Conservation (phyloP, 2,113 vertebrate genomes). For the Raja brachyura region DNA sequence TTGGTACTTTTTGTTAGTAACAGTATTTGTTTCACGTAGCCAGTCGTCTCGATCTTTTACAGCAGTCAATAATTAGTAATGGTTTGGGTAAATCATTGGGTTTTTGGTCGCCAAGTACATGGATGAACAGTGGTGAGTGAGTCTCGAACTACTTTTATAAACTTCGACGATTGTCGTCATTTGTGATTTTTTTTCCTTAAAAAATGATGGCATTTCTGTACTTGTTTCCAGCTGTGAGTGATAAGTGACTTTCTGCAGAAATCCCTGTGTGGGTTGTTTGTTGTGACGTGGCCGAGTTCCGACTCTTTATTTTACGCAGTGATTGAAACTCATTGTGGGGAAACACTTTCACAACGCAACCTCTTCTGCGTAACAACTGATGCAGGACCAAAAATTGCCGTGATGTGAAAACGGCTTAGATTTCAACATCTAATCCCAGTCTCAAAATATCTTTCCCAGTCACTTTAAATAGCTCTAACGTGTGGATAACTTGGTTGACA, state of each 20-base stretch:
- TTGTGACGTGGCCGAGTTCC: conserved; percentile 33
- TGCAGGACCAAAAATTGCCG: background rate
- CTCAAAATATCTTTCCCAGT: background rate
- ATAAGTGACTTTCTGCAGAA: conserved; percentile 35
- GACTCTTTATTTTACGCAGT: conserved; percentile 15
- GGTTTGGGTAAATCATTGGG: background rate
- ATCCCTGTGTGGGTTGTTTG: conserved; percentile 35
- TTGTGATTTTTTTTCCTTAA: conserved; percentile 14
- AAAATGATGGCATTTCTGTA: conserved; percentile 36
- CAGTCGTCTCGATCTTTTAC: background rate
- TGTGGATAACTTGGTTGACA: background rate
- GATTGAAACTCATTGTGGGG: conserved; percentile 35
- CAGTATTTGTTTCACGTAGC: background rate
- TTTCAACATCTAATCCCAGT: background rate
- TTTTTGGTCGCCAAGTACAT: background rate
- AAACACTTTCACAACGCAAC: conserved; percentile 33
- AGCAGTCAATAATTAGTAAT: conserved; percentile 19
- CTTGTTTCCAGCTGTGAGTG: conserved; percentile 11
- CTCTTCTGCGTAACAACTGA: conserved; percentile 24
- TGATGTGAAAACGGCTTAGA: background rate
- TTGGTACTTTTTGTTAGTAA: background rate
- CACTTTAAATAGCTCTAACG: background rate
- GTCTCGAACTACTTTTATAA: conserved; percentile 25
- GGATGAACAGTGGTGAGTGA: background rate
- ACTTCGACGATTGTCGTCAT: conserved; percentile 28